These are phyloP conservation scores for Peromyscus attwateri DNA, from an alignment of 2,797 vertebrate genomes.

Conservation along the genomic window DNA sequence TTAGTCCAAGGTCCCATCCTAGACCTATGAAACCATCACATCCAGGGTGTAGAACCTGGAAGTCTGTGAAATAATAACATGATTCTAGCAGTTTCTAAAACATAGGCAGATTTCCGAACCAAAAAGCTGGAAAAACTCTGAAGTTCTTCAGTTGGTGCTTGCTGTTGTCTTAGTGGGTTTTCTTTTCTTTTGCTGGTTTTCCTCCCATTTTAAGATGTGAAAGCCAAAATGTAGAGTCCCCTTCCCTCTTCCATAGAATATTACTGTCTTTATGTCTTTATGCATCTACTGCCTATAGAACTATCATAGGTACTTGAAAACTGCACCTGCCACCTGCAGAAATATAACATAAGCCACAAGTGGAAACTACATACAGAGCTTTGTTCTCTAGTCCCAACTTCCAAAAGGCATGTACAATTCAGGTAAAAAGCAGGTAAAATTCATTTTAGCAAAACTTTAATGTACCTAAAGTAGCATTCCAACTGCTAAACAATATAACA, in stretches of 20 bases:
- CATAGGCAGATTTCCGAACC: neutral
- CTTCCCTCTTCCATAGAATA: neutral
- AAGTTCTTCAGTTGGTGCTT: neutral
- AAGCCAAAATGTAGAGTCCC: neutral
- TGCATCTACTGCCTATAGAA: neutral
- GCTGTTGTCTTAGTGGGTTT: neutral
- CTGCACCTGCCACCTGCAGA: neutral
- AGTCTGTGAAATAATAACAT: slow-evolving; percentile 6
- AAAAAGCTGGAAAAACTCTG: neutral
- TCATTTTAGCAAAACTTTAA: slow-evolving; percentile 18
- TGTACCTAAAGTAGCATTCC: slow-evolving; percentile 6
- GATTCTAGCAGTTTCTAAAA: neutral
- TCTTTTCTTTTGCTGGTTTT: neutral
- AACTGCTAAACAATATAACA: slow-evolving; percentile 31
- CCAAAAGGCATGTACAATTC: too few relatives aligned
- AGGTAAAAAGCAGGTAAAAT: slow-evolving; percentile 43
- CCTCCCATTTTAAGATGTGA: neutral
- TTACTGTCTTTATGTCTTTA: neutral
- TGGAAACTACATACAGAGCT: neutral
- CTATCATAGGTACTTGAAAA: neutral
- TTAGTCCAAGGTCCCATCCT: too few relatives aligned
- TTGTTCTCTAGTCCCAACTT: slow-evolving; percentile 1
- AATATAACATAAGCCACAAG: neutral
- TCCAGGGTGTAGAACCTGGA: neutral
- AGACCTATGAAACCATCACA: slow-evolving; percentile 6